A percentile compares a stretch with the other conserved stretches of the same genome.
These are phyloP conservation scores for Pseudomugil tenellus DNA, from an alignment of 2,797 vertebrate genomes.

Conservation along the genomic window DNA sequence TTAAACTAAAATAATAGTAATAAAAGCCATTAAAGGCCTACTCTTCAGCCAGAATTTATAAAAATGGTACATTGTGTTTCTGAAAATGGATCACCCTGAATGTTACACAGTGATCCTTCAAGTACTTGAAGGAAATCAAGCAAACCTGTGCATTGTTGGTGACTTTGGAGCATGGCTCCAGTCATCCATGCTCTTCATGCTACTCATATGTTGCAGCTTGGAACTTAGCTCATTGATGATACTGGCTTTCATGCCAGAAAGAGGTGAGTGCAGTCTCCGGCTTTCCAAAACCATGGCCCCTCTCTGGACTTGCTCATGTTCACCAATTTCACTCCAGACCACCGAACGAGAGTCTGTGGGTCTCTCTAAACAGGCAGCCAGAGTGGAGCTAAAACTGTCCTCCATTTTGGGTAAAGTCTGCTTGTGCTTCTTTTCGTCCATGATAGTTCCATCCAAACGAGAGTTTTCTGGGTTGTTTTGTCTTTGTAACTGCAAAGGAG, in stretches of 20 bases:
- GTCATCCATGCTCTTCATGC: conserved; percentile 83
- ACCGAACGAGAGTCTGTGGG: conserved; percentile 66
- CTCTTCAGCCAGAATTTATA: neutral
- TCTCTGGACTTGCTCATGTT: conserved; percentile 66
- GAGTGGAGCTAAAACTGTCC: conserved; percentile 68
- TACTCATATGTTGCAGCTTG: conserved; percentile 91
- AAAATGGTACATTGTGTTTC: neutral
- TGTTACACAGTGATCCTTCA: neutral
- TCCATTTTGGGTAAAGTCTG: conserved; percentile 69
- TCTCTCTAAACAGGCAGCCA: conserved; percentile 77
- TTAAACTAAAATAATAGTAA: neutral
- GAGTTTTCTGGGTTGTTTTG: conserved; percentile 72
- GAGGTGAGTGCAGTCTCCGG: conserved; percentile 80
- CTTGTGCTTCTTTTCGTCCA: conserved; percentile 61
- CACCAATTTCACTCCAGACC: conserved; percentile 65
- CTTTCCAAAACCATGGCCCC: conserved; percentile 70
- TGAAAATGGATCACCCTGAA: neutral
- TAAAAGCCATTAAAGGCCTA: neutral
- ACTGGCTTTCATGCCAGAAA: conserved; percentile 90
- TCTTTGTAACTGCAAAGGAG: conserved; percentile 75
- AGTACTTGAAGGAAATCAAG: conserved; percentile 17
- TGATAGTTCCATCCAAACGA: conserved; percentile 53
- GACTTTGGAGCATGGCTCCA: conserved; percentile 79
- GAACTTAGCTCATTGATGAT: conserved; percentile 93
- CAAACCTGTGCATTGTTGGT: conserved; percentile 80